These are phyloP conservation scores for Homarus gammarus DNA, from an alignment of 2,888 invertebrate genomes.

Conservation along the genomic window DNA sequence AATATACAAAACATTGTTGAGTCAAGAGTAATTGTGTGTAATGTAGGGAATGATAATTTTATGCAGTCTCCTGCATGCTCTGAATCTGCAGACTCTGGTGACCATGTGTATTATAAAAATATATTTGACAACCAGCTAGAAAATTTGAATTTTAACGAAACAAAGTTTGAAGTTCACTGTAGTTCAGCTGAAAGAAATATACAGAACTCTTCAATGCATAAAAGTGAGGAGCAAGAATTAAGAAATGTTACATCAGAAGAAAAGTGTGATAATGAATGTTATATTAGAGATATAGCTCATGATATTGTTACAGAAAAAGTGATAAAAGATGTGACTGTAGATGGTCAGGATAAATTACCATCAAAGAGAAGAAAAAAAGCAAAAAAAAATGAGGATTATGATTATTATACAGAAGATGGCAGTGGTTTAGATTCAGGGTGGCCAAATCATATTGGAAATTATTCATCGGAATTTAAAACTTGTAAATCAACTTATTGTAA, in stretches of 20 bases:
- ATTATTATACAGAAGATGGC: constrained; percentile 40
- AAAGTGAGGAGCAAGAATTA: not conserved
- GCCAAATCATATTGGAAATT: not conserved
- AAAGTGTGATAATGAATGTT: not conserved
- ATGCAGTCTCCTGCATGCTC: not conserved
- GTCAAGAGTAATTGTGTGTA: not conserved
- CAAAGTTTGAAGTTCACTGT: not conserved
- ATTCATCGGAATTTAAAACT: not conserved
- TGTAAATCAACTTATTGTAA: not conserved
- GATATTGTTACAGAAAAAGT: not conserved
- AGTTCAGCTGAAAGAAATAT: not conserved
- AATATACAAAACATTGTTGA: not conserved
- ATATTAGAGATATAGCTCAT: not conserved
- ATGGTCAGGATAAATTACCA: not conserved
- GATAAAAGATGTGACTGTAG: not conserved
- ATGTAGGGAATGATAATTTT: not conserved
- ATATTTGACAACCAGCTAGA: not conserved
- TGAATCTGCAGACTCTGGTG: not conserved
- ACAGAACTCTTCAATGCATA: not conserved
- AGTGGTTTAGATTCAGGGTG: not conserved
- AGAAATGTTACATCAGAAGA: not conserved
- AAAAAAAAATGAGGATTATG: constrained; percentile 39
- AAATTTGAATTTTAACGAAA: not conserved
- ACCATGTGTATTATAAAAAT: constrained; percentile 2
- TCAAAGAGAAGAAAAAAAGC: constrained; percentile 38